Conservation (phyloP, 2,113 vertebrate species). For the Spermophilus dauricus region DNA sequence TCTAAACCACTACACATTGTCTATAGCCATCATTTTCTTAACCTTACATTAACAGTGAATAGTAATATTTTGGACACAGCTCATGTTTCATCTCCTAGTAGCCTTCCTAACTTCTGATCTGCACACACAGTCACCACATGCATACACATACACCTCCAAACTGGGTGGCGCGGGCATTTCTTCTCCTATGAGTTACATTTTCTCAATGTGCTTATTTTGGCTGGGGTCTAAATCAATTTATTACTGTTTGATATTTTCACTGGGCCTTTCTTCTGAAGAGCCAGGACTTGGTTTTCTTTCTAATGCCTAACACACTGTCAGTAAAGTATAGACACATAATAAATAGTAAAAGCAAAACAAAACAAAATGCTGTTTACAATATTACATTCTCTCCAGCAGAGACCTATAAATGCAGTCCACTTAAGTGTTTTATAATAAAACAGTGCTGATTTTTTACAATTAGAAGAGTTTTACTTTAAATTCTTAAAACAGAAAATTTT, state of each 20-base stretch:
- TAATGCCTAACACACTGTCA: background rate
- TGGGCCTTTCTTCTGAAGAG: background rate
- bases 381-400: background rate
- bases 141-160: rapidly evolving
- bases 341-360: slow-evolving; percentile 12
- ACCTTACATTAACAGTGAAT: background rate
- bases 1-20: background rate
- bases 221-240: background rate
- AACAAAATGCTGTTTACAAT: background rate
- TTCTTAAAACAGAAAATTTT: slow-evolving; percentile 55
- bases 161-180: background rate
- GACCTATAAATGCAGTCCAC: background rate
- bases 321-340: background rate
- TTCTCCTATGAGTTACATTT: background rate
- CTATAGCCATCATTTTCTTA: slow-evolving; percentile 21
- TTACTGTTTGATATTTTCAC: background rate
- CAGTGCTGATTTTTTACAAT: background rate
- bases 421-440: slow-evolving; percentile 23
- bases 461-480: slow-evolving; percentile 53
- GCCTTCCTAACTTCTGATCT: background rate
- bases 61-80: background rate
- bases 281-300: background rate
- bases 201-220: background rate
- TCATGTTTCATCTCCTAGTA: background rate
- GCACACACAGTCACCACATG: rapidly evolving